phyloP scores from a whole-genome alignment of 1,140 invertebrate species.

The Hyphantria cunea region DNA sequence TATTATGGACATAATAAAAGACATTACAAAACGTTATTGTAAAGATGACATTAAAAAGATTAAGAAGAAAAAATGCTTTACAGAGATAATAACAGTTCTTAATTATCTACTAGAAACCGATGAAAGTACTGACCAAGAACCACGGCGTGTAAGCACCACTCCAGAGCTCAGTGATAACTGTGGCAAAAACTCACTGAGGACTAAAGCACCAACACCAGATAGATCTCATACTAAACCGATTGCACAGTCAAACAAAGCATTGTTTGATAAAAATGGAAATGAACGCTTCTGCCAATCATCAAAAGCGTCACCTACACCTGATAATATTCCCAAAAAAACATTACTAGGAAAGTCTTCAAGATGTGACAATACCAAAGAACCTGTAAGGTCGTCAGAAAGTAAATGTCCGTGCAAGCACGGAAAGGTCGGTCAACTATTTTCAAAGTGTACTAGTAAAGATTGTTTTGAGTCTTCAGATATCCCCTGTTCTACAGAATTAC shows the following conservation, averaged over 20 bases:
- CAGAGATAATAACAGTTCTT: constrained; percentile 65
- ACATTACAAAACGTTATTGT: constrained; percentile 67
- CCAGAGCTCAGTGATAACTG: neutral
- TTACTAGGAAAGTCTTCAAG: neutral
- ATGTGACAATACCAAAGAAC: neutral
- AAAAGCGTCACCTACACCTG: constrained; percentile 1
- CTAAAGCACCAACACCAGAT: constrained; percentile 27
- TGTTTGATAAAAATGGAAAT: no score
- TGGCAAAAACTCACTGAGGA: constrained; percentile 13
- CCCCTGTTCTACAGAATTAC: constrained; percentile 54
- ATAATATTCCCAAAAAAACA: neutral
- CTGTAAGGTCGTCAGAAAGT: neutral
- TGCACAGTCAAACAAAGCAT: no score
- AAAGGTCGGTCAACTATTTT: constrained; percentile 55
- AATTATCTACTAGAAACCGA: constrained; percentile 72
- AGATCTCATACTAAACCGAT: constrained; percentile 5
- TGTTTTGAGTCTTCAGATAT: constrained; percentile 57
- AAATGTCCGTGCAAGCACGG: constrained; percentile 37
- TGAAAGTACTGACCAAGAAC: constrained; percentile 53
- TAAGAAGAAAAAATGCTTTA: constrained; percentile 69
- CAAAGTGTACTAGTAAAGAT: constrained; percentile 38
- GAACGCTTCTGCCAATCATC: constrained; percentile 8
- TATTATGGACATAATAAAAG: constrained; percentile 60
- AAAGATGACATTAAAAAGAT: constrained; percentile 59
- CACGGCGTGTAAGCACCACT: constrained; percentile 22